Evolutionary conservation across 2,888 invertebrate species (phyloP), one percentile per base, ranked within the genome.

Genomic region (Panzeria rudis): DNA sequence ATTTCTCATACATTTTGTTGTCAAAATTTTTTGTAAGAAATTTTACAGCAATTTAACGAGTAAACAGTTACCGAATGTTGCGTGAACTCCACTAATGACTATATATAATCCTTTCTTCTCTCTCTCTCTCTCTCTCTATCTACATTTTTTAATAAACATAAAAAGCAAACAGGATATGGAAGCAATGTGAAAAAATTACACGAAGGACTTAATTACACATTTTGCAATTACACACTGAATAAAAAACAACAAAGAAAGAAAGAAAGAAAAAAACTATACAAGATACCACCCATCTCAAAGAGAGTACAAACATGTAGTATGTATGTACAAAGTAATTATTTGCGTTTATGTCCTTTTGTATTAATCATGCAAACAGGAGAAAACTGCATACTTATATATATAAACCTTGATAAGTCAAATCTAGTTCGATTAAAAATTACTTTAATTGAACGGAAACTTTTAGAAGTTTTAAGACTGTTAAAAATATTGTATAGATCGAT

Each of bases 181-280:
- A 75, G 52, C 47, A 56, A 66, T 66, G 66, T 20, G 66, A 32
- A 68, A 68, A 47, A 17, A 32, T 75, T 25, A 62, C 44, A 81
- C 81, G 75, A 81, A 81, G 66, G 81, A 81, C 68, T 75, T 81
- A 69, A 81, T 81, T 81, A 69, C 69, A 81, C 75, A 66, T 75
- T 75, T 75, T 75, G 44, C 54, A 75, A 75, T 75, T 75, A 62
- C 75, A 41, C 68, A 25, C 68, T 68, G 61, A 68, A 81, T 75
- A 52, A 17, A 59, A 64, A 68, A 61, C 8, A 81, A 44, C 50
- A 78, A 69, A 59, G 56, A 3, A 35, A 59, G 20, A 17, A 56
- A 7, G 8, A 35, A 59, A 59, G 9, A 35, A 17, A 77, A 41
- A 64, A 29, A 44, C 0, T 0, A 54, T 20, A 75, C 38, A 54